Base-by-base conservation (phyloP, 2,113 vertebrate genomes). In the Albula glossodonta region DNA sequence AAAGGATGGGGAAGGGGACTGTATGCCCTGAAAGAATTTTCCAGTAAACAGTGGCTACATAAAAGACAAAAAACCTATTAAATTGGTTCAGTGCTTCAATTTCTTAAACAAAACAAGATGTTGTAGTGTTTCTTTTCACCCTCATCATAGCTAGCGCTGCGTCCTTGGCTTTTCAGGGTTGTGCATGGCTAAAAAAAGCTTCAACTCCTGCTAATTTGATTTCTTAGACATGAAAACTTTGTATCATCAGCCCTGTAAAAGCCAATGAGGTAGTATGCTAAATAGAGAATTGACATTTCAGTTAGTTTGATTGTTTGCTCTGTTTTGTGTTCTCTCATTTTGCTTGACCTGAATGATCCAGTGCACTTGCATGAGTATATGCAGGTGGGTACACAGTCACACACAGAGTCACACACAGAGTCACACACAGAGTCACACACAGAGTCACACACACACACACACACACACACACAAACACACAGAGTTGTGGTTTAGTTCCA, bases 31-130 rank as follows among this genome's bases (percentile, higher is more conserved):
- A 84, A 87, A 87, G 82, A 87, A 87, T 87, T 87, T 87, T 87
- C 86, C 86, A 87, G 83, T 74, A 84, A 87, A 87, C 86, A 87
- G 86, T 87, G 86, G 86, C 82, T 87, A 81, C 79, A 84, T 84
- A 84, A 84, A 86, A 87, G 83, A 87, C 79, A 87, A 86, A 86
- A 79, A 87, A 87, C 25, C 82, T 81, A 84, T 80, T 87, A 87
- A 84, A 84, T 84, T 52, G 86, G 83, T 80, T 87, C 74, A 87
- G 82, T 57, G 51, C 83, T 84, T 87, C 78, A 81, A 74, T 81
- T 84, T 84, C 56, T 77, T 87, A 87, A 87, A 66, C 79, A 87
- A 80, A 87, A 87, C 86, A 87, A 84, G 86, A 87, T 87, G 86
- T 83, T 56, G 70, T 50, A 17, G 80, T 83, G 49, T 82, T 83